These are phyloP conservation scores for Micromys minutus DNA, from an alignment of 2,113 vertebrate species.

Conservation along the genomic window DNA sequence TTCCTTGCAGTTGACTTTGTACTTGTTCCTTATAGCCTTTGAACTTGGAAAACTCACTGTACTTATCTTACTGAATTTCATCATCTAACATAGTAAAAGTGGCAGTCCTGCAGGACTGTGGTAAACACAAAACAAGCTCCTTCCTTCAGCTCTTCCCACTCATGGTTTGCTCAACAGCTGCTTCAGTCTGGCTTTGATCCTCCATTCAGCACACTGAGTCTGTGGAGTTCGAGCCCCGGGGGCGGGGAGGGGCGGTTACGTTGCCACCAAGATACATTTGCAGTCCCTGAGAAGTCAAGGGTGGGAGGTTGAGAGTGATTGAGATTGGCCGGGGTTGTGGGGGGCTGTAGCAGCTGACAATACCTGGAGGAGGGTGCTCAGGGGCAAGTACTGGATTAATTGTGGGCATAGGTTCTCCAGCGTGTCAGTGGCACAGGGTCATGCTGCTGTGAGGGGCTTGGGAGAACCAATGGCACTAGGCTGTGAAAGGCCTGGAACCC, in stretches of 20 bases:
- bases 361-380: accelerated
- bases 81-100: background rate
- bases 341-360: background rate
- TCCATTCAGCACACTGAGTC: background rate
- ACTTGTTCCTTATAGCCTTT: background rate
- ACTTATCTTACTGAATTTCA: background rate
- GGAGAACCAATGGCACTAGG: background rate
- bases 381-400: background rate
- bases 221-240: background rate
- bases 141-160: background rate
- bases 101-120: background rate
- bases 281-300: accelerated
- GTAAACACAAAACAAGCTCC: background rate
- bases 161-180: background rate
- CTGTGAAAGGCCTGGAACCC: background rate
- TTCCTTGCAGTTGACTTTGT: background rate
- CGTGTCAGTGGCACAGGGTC: background rate
- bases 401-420: background rate
- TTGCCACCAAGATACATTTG: background rate
- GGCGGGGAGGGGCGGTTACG: background rate
- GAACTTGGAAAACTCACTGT: background rate
- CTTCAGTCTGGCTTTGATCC: background rate
- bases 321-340: background rate
- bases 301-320: background rate
- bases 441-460: background rate